Base-by-base conservation (phyloP, 2,888 invertebrate species). In the Ditula angustiorana region DNA sequence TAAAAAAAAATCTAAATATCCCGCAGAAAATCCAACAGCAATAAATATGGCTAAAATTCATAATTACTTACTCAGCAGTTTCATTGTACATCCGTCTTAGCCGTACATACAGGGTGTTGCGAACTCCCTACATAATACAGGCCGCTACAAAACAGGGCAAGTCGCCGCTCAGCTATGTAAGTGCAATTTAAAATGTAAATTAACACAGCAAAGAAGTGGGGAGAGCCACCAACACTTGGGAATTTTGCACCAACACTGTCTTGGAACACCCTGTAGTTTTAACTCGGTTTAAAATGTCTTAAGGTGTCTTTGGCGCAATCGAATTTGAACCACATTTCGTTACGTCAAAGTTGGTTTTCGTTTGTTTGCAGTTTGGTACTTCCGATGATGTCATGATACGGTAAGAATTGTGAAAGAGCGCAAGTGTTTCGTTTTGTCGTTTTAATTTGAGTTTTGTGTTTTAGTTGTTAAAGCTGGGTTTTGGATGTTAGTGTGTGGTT, bases 111-210 rank as follows among this genome's bases (percentile, higher is more conserved):
- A 80, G 81, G 71, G 60, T 71, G 72, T 67, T 76, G 67, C 63
- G 67, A 72, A 72, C 61, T 55, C 67, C 68, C 66, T 71, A 71
- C 71, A 74, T 73, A 72, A 74, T 77, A 81, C 79, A 84, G 82
- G 86, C 75, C 82, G 84, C 78, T 85, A 82, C 85, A 86, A 87
- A 89, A 88, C 90, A 85, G 83, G 79, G 78, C 83, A 84, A 88
- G 82, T 88, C 88, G 88, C 90, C 89, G 83, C 82, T 85, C 81
- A 82, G 87, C 90, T 87, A 92, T 92, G 89, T 90, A 91, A 93
- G 92, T 92, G 93, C 92, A 93, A 93, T 93, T 93, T 93, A 93
- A 93, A 93, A 93, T 93, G 93, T 93, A 93, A 93, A 93, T 93
- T 93, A 93, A 93, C 92, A 87, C 83, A 81, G 88, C 88, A 93